phyloP scores from a whole-genome alignment of 2,113 vertebrate species.

The Electrona antarctica region DNA sequence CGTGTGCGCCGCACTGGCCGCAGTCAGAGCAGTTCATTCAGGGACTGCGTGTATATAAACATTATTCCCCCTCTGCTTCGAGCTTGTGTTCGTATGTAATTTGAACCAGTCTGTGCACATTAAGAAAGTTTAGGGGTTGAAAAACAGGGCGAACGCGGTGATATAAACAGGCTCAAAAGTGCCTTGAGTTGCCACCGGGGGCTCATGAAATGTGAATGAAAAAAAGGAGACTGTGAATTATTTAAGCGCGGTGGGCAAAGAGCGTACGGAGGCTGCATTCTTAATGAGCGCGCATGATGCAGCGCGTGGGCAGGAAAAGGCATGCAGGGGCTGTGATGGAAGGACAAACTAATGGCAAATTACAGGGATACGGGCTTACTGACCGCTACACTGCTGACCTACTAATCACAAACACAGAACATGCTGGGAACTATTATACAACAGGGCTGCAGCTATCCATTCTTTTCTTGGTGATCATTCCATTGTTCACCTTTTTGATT shows the following conservation, averaged over 20 bases:
- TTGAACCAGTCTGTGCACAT: conserved; percentile 5
- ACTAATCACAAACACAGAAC: not conserved
- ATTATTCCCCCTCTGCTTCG: too few relatives aligned
- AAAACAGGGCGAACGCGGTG: conserved; percentile 51
- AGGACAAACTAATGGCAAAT: conserved; percentile 22
- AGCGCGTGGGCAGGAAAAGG: not conserved
- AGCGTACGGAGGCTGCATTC: conserved; percentile 53
- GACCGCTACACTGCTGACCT: not conserved
- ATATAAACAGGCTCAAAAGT: conserved; percentile 64
- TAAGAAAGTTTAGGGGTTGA: conserved; percentile 42
- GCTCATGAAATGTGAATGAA: conserved; percentile 74
- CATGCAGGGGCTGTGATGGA: not conserved
- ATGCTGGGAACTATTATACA: too few relatives aligned
- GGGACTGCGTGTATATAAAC: too few relatives aligned
- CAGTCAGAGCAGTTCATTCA: too few relatives aligned
- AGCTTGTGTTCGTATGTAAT: too few relatives aligned
- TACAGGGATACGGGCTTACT: not conserved
- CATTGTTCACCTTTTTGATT: too few relatives aligned
- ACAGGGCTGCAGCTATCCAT: too few relatives aligned
- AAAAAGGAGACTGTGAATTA: conserved; percentile 69
- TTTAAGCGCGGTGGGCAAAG: conserved; percentile 63
- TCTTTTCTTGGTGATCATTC: too few relatives aligned
- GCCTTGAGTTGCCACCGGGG: conserved; percentile 67
- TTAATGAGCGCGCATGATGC: conserved; percentile 15
- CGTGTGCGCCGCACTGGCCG: too few relatives aligned